Evolutionary conservation across 2,113 vertebrate species (phyloP).

Genomic region (Dipodomys ordii): DNA sequence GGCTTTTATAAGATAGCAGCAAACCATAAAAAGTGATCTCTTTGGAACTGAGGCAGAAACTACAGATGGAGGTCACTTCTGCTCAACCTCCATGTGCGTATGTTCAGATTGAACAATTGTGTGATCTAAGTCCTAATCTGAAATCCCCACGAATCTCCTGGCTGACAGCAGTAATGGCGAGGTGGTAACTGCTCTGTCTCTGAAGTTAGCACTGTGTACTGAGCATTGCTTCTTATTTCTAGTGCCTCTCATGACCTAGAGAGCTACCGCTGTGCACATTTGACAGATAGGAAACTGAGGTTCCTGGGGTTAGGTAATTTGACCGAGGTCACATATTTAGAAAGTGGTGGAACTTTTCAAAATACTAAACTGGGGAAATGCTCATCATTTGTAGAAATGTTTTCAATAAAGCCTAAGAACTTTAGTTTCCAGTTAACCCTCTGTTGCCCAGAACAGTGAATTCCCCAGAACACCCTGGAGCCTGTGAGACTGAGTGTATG

Average conservation of each 20-base stretch:
- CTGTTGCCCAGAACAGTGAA: conserved; percentile 74
- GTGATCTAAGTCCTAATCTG: background rate
- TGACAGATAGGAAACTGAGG: conserved; percentile 78
- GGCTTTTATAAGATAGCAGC: background rate
- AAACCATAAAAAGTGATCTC: background rate
- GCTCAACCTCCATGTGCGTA: accelerated
- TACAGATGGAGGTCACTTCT: background rate
- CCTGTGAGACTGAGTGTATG: too few species aligned
- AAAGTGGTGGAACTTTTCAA: conserved; percentile 80
- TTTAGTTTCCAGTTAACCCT: conserved; percentile 79
- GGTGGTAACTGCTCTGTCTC: accelerated
- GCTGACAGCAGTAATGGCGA: accelerated
- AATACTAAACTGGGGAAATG: conserved; percentile 73
- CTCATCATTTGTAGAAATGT: conserved; percentile 72
- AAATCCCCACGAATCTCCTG: background rate
- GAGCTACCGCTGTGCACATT: background rate
- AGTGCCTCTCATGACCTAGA: conserved; percentile 41
- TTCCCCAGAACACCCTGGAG: conserved; percentile 61
- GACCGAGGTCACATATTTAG: conserved; percentile 78
- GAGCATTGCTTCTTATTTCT: background rate
- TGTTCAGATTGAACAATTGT: accelerated
- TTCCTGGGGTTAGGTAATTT: conserved; percentile 77
- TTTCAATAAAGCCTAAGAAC: conserved; percentile 52
- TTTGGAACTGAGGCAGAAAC: background rate
- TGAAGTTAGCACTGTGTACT: background rate